A percentile compares a stretch with the other conserved stretches of the same genome.
phyloP scores from a whole-genome alignment of 2,113 vertebrate species.

The Empidonax traillii region DNA sequence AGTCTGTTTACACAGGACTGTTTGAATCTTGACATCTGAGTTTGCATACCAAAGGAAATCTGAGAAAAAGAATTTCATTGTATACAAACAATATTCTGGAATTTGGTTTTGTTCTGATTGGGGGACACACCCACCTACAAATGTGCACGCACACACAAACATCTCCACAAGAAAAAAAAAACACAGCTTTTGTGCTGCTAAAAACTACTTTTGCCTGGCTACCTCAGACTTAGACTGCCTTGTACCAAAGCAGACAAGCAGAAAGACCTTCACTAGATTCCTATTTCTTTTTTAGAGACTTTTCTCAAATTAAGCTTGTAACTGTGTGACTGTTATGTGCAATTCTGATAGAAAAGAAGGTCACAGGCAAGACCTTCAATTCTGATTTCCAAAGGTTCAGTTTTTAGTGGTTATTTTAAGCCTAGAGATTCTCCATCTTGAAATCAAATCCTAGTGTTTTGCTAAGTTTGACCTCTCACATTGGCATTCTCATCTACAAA shows the following conservation, averaged over 20 bases:
- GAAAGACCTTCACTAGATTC: neutral
- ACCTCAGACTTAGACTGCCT: neutral
- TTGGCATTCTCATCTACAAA: neutral
- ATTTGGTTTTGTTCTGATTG: neutral
- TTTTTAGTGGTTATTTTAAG: neutral
- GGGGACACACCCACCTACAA: neutral
- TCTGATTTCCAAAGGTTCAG: neutral
- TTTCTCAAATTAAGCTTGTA: neutral
- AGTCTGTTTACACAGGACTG: neutral
- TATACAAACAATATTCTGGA: neutral
- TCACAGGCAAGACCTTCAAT: neutral
- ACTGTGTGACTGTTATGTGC: neutral
- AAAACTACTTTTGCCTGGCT: neutral
- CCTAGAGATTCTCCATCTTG: neutral
- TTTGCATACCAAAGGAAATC: neutral
- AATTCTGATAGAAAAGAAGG: neutral
- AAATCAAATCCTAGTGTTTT: neutral
- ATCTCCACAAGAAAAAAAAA: neutral
- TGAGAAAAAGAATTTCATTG: neutral
- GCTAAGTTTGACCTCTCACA: neutral
- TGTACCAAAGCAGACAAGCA: neutral
- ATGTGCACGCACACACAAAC: fast-evolving
- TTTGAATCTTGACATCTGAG: neutral
- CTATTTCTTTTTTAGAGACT: neutral
- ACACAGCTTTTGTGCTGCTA: neutral